Base-by-base conservation (phyloP, 2,113 vertebrate species). In the Callospermophilus lateralis region DNA sequence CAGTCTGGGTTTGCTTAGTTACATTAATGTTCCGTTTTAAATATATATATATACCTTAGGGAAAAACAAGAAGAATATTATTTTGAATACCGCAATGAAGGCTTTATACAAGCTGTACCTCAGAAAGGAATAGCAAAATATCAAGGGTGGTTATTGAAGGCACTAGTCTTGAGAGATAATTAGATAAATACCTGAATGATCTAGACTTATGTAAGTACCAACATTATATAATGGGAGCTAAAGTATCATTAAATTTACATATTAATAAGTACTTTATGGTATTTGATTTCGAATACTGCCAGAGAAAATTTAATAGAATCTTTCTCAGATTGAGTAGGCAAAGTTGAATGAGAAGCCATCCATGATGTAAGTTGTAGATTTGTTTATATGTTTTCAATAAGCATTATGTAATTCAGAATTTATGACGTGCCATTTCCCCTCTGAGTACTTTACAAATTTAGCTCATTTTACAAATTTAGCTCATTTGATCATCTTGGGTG, bases 21-120 rank as follows among this genome's bases (percentile, higher is more conserved):
- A 28, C 84, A 93, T 93, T 67, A 80, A 77, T 84, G 70, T 89
- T 93, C 34, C 79, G 39, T 39, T 76, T 95, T n/a, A 30, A 67
- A 30, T 42, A 13, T 5, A 67, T 67, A 74, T 61, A 67, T 51
- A 11, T 32, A 73, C 26, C 0, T 2, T n/a, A 78, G 8, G 32
- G n/a, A 67, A 15, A 20, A 76, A 6, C 48, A 85, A 55, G 15
- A 15, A 77, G 5, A 24, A 17, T 20, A 80, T 12, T 53, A 37
- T 51, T 39, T 78, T 74, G 1, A 53, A 2, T 30, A 19, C 6
- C 34, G n/a, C 32, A 55, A 20, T 42, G n/a, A 6, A 73, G 26
- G 10, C 17, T 89, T 53, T 92, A 67, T 80, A 87, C 13, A 11
- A 32, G 1, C 0, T 67, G 8, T 28, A n/a, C 79, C 0, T 68